Conservation (phyloP, 2,888 invertebrate genomes). For the Mechanitis mazaeus region DNA sequence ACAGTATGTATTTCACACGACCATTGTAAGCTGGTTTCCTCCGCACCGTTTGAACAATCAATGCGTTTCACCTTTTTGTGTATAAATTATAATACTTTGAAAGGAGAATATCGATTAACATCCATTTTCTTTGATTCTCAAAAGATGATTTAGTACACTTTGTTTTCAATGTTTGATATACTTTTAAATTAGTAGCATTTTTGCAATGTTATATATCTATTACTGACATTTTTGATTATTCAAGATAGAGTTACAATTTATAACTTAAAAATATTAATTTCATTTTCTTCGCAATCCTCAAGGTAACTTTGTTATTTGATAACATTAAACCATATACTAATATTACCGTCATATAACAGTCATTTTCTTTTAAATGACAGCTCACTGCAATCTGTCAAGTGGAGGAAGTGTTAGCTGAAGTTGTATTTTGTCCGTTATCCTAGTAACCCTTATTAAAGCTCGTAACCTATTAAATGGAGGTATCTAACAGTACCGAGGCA, state of each 20-base stretch:
- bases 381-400: too few species aligned
- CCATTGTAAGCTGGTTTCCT: conserved; percentile 52
- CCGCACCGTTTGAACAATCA: conserved; percentile 41
- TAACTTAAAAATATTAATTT: neutral
- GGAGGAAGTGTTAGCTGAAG: too few species aligned
- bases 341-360: neutral
- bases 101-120: too few species aligned
- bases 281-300: neutral
- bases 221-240: neutral
- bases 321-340: neutral
- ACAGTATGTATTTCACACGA: conserved; percentile 38
- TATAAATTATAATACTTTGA: neutral
- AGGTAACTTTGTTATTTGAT: neutral
- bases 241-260: neutral
- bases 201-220: neutral
- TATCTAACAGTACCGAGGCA: conserved; percentile 27
- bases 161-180: too few species aligned
- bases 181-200: neutral
- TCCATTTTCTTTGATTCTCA: too few species aligned
- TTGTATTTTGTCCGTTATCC: conserved; percentile 10
- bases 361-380: too few species aligned
- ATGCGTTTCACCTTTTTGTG: conserved; percentile 59
- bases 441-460: conserved; percentile 20
- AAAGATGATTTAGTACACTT: too few species aligned
- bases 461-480: conserved; percentile 21